Evolutionary conservation across 2,888 invertebrate genomes (phyloP).

Genomic region (Lysandra bellargus): DNA sequence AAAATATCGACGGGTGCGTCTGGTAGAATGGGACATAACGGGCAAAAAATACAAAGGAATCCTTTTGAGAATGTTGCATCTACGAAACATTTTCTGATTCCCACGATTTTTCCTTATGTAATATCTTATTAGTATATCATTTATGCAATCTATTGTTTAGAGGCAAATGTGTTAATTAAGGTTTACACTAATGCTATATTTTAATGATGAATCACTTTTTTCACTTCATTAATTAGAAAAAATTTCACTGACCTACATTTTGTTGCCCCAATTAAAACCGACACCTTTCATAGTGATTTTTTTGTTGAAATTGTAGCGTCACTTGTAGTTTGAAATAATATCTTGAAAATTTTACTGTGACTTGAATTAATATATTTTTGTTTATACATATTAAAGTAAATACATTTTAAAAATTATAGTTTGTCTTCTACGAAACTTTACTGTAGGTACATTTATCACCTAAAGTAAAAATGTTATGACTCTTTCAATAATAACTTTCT

Average conservation of each 20-base stretch:
- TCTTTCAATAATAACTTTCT: too few species aligned
- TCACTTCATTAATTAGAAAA: constrained; percentile 6
- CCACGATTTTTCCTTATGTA: constrained; percentile 20
- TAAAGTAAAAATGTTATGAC: not conserved
- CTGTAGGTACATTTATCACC: not conserved
- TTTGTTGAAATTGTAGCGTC: not conserved
- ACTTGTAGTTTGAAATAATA: not conserved
- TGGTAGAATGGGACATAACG: constrained; percentile 55
- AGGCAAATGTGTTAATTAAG: constrained; percentile 7
- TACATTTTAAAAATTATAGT: too few species aligned
- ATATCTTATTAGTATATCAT: constrained; percentile 22
- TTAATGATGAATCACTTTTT: constrained; percentile 1
- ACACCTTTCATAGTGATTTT: not conserved
- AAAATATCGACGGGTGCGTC: constrained; percentile 47
- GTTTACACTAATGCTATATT: not conserved
- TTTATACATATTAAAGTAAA: not conserved
- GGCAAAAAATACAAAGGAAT: constrained; percentile 56
- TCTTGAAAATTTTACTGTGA: not conserved
- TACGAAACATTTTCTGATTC: constrained; percentile 33
- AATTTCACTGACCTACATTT: constrained; percentile 23
- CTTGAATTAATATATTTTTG: not conserved
- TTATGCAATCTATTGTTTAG: constrained; percentile 27
- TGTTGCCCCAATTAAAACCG: not conserved
- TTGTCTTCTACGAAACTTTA: not conserved
- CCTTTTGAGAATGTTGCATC: constrained; percentile 42